Evolutionary conservation across 2,797 vertebrate species (phyloP), one percentile per base, ranked within the genome.

Genomic region (Mallotus villosus): DNA sequence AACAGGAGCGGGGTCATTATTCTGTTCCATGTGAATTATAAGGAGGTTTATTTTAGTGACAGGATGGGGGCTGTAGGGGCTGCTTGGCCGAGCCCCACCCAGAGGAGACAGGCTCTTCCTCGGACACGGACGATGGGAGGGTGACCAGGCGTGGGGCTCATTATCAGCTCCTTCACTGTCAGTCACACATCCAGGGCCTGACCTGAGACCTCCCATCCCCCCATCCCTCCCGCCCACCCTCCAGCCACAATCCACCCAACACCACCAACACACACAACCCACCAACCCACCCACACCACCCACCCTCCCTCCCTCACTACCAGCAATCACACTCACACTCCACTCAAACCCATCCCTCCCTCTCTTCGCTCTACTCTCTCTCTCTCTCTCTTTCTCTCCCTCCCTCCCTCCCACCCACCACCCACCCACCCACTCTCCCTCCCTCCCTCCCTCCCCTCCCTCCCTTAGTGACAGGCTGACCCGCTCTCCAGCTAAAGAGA

Each of bases 151-250:
- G 63, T 88, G 76, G 79, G 70, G 64, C 79, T 87, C 73, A 75
- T 90, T 90, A 91, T 92, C 85, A 83, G 86, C 82, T 79, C 74
- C 82, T 84, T 90, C 87, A 83, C 85, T 92, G 90, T 92, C 90
- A 88, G 74, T 92, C 90, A 90, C 75, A 81, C 67, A 77, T 74
- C 63, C 32, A 57, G 76, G 76, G 82, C 88, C 84, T 91, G 87
- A 89, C 90, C 87, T 84, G 79, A 83, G 80, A 84, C 82, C 79
- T 79, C 81, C 86, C 89, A 0, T 34, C 32, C 7, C 32, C 6
- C 32, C 7, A 0, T 34, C 32, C 7, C 0, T 34, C 32, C 7
- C 6, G 5, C 32, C 32, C 4, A 1, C 7, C 32, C 32, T 8
- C 7, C 32, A 0, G 0, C 25, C 25, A n/a, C n/a, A n/a, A n/a